Conservation (phyloP, 2,113 vertebrate species). For the Bubo bubo region DNA sequence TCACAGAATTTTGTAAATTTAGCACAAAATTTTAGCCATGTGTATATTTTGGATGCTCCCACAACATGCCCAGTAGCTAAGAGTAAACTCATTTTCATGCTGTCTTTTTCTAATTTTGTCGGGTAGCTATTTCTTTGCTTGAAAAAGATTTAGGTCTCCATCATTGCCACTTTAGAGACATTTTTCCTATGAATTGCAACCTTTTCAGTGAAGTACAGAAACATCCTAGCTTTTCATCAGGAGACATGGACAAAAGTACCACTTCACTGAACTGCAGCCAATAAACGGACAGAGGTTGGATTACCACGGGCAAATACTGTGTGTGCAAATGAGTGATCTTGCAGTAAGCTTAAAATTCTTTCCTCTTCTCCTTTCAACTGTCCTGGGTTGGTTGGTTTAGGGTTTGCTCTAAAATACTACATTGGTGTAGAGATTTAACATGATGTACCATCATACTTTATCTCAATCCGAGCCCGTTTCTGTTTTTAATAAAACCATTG, state of each 20-base stretch:
- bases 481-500: background rate
- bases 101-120: background rate
- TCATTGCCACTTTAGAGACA: background rate
- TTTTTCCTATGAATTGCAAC: background rate
- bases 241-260: background rate
- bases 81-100: background rate
- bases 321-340: background rate
- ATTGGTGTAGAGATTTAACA: background rate
- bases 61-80: background rate
- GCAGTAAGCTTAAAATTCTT: background rate
- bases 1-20: background rate
- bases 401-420: background rate
- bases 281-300: background rate
- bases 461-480: background rate
- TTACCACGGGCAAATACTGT: background rate
- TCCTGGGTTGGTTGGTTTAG: background rate
- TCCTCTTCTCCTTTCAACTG: background rate
- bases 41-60: background rate
- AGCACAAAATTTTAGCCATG: background rate
- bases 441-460: background rate
- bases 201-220: background rate
- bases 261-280: background rate
- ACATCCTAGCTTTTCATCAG: background rate
- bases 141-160: background rate
- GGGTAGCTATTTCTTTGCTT: background rate